Conservation (phyloP, 2,888 invertebrate species). For the Osedax fenrisi region DNA sequence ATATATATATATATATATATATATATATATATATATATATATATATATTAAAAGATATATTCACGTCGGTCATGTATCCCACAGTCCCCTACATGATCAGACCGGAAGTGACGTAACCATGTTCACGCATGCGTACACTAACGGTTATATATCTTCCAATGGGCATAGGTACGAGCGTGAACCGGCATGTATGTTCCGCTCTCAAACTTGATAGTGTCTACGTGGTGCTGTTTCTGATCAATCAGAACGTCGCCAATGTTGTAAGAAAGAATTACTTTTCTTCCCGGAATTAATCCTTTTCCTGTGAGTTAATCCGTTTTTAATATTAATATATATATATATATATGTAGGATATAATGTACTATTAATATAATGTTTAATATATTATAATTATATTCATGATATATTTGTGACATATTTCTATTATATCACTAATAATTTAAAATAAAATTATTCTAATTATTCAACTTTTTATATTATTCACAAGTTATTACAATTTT, state of each 20-base stretch:
- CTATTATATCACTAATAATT: background rate
- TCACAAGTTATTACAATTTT: no score
- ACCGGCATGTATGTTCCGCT: background rate
- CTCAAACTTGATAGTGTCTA: background rate
- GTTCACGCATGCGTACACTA: no score
- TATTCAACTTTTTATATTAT: background rate
- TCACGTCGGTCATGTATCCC: no score
- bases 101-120: no score
- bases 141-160: background rate
- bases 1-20: no score
- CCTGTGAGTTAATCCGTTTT: background rate
- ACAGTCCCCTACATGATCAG: no score
- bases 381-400: background rate
- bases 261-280: background rate
- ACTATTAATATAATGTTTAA: background rate
- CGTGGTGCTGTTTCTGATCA: background rate
- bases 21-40: no score
- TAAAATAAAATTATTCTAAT: background rate
- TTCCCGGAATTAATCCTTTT: background rate
- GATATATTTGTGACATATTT: background rate
- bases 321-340: no score
- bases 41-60: no score
- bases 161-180: background rate
- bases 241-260: background rate
- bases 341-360: background rate